Evolutionary conservation across 2,888 invertebrate genomes (phyloP), one percentile per base, ranked within the genome.

Genomic region (Lomographa bimaculata): DNA sequence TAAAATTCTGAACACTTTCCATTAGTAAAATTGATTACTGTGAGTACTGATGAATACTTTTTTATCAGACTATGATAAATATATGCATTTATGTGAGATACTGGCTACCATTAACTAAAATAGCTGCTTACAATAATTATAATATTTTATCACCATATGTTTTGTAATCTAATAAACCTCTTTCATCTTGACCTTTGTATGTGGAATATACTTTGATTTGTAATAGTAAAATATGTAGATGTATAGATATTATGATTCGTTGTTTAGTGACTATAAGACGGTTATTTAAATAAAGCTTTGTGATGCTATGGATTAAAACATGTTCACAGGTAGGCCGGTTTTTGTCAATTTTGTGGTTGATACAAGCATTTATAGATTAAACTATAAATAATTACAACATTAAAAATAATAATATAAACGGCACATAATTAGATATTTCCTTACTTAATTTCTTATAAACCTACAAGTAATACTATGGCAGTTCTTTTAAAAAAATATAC

Each of bases 401-500:
- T 50, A 51, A 57, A 55, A 61, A 64, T 46, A 64, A 65, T 56
- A 64, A 70, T 75, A 74, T 68, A 72, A 71, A 77, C 73, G 76
- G 69, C 70, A 71, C 60, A 66, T 62, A 67, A 60, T 66, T 61
- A 65, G 58, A 64, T 65, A 61, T 53, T 72, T 69, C 52, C 55
- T 58, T 73, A 74, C 68, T 61, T 64, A 66, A 62, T 71, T 57
- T 67, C 58, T 66, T 62, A 63, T 65, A 58, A 57, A 56, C 57
- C 65, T 76, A 71, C 56, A 45, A 56, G 70, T 77, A 72, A 65
- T 54, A 57, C 72, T 80, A 81, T 69, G 77, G 79, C 77, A 77
- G 81, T 81, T 68, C 56, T 61, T 75, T 80, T 86, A 86, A 79
- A 87, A 86, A 89, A 89, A 89, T 87, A 87, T 89, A 89, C 87